Evolutionary conservation across 2,113 vertebrate species (phyloP).

Genomic region (Equus quagga): DNA sequence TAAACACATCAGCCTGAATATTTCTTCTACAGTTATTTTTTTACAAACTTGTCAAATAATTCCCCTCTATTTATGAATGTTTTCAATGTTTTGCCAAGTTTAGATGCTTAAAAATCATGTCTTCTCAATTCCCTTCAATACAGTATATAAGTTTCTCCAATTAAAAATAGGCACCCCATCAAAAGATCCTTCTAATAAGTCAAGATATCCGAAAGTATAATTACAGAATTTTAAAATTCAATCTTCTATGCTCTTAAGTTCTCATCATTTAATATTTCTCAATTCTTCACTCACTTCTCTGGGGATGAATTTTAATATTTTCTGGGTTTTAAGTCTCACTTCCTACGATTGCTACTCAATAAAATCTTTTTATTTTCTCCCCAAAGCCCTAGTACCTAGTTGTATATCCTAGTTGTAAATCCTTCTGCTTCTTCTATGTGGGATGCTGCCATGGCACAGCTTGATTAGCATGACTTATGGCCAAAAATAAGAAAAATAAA

Average conservation of each 20-base stretch:
- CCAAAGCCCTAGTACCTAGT: no score
- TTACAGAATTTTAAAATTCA: conserved; percentile 37
- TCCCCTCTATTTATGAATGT: not conserved
- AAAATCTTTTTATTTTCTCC: not conserved
- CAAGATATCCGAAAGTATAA: not conserved
- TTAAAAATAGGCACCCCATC: not conserved
- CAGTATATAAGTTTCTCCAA: not conserved
- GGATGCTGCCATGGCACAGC: no score
- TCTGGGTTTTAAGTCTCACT: not conserved
- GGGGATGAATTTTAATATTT: not conserved
- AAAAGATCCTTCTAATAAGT: conserved; percentile 23
- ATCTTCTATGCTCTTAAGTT: not conserved
- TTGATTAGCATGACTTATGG: no score
- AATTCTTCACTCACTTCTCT: not conserved
- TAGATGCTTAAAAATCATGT: not conserved
- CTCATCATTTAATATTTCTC: conserved; percentile 21
- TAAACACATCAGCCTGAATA: not conserved
- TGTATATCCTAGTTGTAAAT: no score
- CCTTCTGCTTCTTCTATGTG: no score
- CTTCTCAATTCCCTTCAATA: conserved; percentile 4
- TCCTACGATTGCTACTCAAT: not conserved
- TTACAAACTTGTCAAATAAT: not conserved
- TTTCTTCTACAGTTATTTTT: conserved; percentile 26
- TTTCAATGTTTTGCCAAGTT: not conserved
- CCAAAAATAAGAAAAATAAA: not conserved